A percentile compares a stretch with the other conserved stretches of the same genome.
phyloP scores from a whole-genome alignment of 2,797 vertebrate genomes.

The Clarias pachynema region DNA sequence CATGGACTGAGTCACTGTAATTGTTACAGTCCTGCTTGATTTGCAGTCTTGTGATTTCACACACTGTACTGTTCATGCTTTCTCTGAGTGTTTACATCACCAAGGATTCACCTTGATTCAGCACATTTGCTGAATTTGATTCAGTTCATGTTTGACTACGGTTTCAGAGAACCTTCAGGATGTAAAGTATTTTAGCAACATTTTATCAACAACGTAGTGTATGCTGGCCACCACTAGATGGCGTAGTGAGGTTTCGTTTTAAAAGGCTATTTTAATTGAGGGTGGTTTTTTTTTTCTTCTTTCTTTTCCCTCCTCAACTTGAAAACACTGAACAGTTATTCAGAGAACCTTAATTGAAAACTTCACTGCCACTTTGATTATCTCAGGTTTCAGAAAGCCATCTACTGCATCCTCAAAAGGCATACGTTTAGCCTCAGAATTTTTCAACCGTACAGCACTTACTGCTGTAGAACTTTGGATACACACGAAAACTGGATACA shows the following conservation, averaged over 20 bases:
- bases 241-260: neutral
- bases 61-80: constrained; percentile 27
- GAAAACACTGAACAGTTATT: constrained; percentile 11
- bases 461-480: neutral
- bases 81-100: constrained; percentile 33
- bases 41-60: constrained; percentile 5
- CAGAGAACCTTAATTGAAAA: neutral
- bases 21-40: neutral
- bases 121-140: neutral
- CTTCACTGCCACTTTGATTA: constrained; percentile 31
- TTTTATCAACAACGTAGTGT: neutral
- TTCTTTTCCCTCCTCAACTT: neutral
- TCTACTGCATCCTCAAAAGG: constrained; percentile 41
- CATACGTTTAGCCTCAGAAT: constrained; percentile 45
- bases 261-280: neutral
- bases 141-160: neutral
- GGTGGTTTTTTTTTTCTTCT: neutral
- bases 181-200: neutral
- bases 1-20: neutral
- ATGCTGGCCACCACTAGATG: constrained; percentile 12
- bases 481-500: constrained; percentile 11
- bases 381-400: constrained; percentile 64
- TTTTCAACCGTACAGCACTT: constrained; percentile 44
- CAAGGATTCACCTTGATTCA: constrained; percentile 21
- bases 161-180: neutral